phyloP scores from a whole-genome alignment of 2,888 invertebrate species.

The Willowsia nigromaculata region DNA sequence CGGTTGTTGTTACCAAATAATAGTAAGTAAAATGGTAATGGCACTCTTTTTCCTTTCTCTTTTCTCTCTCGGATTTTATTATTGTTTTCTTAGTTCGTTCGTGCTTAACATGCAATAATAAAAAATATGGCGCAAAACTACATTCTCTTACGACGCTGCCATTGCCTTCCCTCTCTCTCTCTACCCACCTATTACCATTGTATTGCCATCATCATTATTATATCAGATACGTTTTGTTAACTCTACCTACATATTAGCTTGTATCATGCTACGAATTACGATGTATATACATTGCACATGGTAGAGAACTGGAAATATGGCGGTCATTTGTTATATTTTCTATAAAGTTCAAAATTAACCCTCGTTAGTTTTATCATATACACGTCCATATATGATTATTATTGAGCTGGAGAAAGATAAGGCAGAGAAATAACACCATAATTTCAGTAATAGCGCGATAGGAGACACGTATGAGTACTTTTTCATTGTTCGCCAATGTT shows the following conservation, averaged over 20 bases:
- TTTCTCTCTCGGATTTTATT: constrained; percentile 4
- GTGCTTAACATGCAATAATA: background rate
- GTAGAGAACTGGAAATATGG: too few relatives aligned
- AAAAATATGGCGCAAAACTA: background rate
- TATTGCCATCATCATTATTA: background rate
- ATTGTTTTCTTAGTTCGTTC: background rate
- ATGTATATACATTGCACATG: background rate
- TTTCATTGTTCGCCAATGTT: background rate
- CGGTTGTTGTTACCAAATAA: constrained; percentile 61
- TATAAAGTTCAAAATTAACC: constrained; percentile 32
- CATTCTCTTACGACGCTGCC: background rate
- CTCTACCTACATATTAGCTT: background rate
- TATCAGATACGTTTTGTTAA: background rate
- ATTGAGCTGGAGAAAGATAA: background rate
- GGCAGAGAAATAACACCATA: constrained; percentile 29
- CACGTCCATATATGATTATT: background rate
- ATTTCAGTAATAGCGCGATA: constrained; percentile 39
- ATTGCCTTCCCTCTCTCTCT: background rate
- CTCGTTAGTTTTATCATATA: constrained; percentile 38
- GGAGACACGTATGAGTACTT: background rate
- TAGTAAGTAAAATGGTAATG: constrained; percentile 38
- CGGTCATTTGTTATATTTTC: constrained; percentile 45
- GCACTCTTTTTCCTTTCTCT: background rate
- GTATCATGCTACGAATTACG: background rate
- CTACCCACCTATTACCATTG: background rate